Percentiles rank a stretch among this genome's conserved stretches.
Evolutionary conservation across 2,113 vertebrate genomes (phyloP).

Genomic region (Heliornis fulica): DNA sequence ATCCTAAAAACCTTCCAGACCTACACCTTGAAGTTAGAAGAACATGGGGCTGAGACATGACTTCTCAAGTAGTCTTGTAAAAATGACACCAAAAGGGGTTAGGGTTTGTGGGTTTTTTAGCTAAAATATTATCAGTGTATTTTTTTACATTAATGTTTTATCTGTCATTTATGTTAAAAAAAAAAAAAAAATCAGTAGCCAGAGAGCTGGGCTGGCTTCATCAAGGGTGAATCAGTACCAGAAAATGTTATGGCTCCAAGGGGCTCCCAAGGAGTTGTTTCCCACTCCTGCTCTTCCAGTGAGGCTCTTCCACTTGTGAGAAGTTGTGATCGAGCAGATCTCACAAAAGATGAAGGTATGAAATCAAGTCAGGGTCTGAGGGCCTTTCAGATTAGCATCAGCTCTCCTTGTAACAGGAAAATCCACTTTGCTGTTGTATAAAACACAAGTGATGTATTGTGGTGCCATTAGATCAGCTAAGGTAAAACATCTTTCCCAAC

Average conservation of each 20-base stretch:
- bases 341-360: background rate
- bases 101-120: no score
- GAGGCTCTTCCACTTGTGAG: background rate
- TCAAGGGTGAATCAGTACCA: background rate
- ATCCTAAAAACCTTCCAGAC: background rate
- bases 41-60: background rate
- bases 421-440: background rate
- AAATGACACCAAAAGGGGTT: background rate
- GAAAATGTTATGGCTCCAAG: background rate
- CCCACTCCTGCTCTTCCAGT: background rate
- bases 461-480: background rate
- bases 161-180: background rate
- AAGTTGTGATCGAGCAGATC: background rate
- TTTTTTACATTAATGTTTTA: background rate
- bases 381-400: background rate
- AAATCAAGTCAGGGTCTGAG: background rate
- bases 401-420: background rate
- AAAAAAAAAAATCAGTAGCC: background rate
- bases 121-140: background rate
- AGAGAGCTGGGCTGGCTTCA: background rate
- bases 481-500: background rate
- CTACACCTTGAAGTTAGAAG: background rate
- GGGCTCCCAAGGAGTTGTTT: background rate
- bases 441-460: background rate
- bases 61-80: background rate